A percentile compares a stretch with the other conserved stretches of the same genome.
phyloP scores from a whole-genome alignment of 2,888 invertebrate genomes.

The Drosophila melanosoma region DNA sequence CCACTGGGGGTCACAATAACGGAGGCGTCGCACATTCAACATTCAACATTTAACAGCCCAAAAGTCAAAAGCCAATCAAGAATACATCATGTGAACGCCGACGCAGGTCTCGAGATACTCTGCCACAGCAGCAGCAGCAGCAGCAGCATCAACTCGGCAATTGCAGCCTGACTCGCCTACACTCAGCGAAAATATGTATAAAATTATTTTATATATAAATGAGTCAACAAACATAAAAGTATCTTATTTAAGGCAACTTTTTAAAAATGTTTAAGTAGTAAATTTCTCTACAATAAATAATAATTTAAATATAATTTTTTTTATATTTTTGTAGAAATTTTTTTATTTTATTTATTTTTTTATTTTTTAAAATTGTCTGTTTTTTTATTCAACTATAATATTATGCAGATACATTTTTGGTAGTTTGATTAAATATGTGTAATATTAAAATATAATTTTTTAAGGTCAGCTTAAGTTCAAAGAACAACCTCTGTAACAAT shows the following conservation, averaged over 20 bases:
- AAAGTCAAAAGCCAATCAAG: slow-evolving; percentile 59
- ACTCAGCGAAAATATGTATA: not conserved
- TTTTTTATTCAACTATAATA: not conserved
- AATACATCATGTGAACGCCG: slow-evolving; percentile 42
- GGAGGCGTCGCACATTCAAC: slow-evolving; percentile 55
- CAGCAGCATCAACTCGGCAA: slow-evolving; percentile 41
- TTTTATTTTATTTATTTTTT: no score
- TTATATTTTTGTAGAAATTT: not conserved
- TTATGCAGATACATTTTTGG: accelerated
- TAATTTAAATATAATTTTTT: not conserved
- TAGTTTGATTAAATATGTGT: not conserved
- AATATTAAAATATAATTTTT: not conserved
- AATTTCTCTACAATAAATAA: not conserved
- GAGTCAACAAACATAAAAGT: not conserved
- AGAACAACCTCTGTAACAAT: not conserved
- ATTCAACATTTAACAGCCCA: slow-evolving; percentile 10
- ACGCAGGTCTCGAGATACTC: slow-evolving; percentile 28
- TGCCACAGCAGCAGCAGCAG: slow-evolving; percentile 32
- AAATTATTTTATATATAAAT: not conserved
- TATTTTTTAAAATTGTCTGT: not conserved
- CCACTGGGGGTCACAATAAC: slow-evolving; percentile 72
- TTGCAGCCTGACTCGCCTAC: slow-evolving; percentile 33
- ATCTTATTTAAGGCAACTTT: not conserved
- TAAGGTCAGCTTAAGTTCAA: no score
- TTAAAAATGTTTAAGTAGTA: not conserved